These are phyloP conservation scores for Drosophila tripunctata DNA, from an alignment of 2,888 invertebrate genomes.

Conservation along the genomic window DNA sequence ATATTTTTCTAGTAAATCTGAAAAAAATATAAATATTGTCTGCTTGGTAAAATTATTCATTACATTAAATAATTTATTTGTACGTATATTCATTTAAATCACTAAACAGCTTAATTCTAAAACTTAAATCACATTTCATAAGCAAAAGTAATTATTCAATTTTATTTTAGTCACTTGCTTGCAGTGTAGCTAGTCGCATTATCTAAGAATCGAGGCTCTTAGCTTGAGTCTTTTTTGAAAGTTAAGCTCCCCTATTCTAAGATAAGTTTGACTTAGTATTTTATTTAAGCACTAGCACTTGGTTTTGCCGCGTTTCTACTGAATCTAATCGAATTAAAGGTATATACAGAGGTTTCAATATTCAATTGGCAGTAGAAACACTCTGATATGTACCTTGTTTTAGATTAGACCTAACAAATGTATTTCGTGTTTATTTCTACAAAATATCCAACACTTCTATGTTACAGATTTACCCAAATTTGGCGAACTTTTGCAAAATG, in stretches of 20 bases:
- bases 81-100: no score
- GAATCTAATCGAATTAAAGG: conserved; percentile 57
- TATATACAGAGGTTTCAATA: conserved; percentile 63
- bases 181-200: conserved; percentile 46
- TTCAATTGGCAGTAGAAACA: conserved; percentile 39
- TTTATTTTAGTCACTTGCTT: neutral
- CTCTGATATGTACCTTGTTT: conserved; percentile 65
- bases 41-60: no score
- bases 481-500: conserved; percentile 88
- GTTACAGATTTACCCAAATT: conserved; percentile 88
- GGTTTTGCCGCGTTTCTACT: neutral
- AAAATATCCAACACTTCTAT: no score
- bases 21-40: no score
- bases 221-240: conserved; percentile 43
- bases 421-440: no score
- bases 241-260: conserved; percentile 76
- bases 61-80: neutral
- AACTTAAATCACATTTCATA: no score
- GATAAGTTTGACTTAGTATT: conserved; percentile 44
- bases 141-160: no score
- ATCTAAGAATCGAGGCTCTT: conserved; percentile 69
- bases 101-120: neutral
- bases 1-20: no score
- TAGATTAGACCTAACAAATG: conserved; percentile 33
- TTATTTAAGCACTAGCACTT: neutral